phyloP scores from a whole-genome alignment of 1,140 invertebrate species.

The Hestina assimilis region DNA sequence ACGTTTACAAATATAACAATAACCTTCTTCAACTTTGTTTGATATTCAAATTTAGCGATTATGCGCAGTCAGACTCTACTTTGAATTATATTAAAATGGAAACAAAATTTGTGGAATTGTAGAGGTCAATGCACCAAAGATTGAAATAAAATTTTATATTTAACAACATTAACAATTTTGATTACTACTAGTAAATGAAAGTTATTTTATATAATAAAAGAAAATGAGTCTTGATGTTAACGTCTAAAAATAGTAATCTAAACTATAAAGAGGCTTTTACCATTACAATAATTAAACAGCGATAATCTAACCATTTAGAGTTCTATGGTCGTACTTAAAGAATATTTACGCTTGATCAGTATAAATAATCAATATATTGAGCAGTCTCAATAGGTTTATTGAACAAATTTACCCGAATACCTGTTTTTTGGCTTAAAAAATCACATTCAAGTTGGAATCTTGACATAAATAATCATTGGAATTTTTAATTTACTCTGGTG shows the following conservation, averaged over 20 bases:
- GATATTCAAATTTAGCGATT: conserved; percentile 24
- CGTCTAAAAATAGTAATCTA: conserved; percentile 6
- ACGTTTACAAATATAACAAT: conserved; percentile 56
- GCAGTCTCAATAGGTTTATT: too few relatives aligned
- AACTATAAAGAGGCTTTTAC: background rate
- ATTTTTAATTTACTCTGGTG: too few relatives aligned
- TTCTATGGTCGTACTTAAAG: background rate
- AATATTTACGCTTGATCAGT: too few relatives aligned
- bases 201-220: background rate
- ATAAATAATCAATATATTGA: too few relatives aligned
- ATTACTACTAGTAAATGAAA: background rate
- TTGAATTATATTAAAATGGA: conserved; percentile 1
- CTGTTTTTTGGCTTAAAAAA: too few relatives aligned
- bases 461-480: too few relatives aligned
- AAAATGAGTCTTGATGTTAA: background rate
- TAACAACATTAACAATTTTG: too few relatives aligned
- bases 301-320: background rate
- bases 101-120: background rate
- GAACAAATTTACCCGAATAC: too few relatives aligned
- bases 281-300: background rate
- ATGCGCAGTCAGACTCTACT: conserved; percentile 14
- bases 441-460: too few relatives aligned
- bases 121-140: background rate
- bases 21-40: conserved; percentile 33
- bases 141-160: too few relatives aligned